These are phyloP conservation scores for Chaetops frenatus DNA, from an alignment of 2,113 vertebrate species.

Conservation along the genomic window DNA sequence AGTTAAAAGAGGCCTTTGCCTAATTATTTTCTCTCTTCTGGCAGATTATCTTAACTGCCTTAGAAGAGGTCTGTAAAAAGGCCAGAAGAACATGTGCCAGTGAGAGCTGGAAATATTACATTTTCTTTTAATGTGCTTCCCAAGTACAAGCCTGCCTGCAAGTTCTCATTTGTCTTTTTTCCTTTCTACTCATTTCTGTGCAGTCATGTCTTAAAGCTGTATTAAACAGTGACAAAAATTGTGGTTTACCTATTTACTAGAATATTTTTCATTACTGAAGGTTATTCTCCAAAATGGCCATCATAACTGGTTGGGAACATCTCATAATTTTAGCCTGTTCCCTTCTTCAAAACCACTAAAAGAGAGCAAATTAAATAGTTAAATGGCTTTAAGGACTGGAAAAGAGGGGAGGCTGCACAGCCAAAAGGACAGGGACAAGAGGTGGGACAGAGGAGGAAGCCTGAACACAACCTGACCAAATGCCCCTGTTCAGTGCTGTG, in stretches of 20 bases:
- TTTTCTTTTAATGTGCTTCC: slow-evolving; percentile 36
- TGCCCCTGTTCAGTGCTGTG: neutral
- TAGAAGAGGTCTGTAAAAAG: slow-evolving; percentile 27
- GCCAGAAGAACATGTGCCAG: neutral
- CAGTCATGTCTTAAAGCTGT: neutral
- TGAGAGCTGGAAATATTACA: neutral
- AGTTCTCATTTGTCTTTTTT: neutral
- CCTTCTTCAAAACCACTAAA: neutral
- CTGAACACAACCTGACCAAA: neutral
- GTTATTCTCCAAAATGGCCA: neutral
- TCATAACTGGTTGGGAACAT: neutral
- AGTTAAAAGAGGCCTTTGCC: slow-evolving; percentile 6
- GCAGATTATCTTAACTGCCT: slow-evolving; percentile 28
- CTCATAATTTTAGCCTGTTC: neutral
- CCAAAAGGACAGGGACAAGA: neutral
- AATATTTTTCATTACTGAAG: neutral
- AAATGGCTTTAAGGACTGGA: neutral
- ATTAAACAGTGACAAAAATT: neutral
- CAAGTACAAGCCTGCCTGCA: neutral
- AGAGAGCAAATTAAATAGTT: neutral
- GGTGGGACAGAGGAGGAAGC: neutral
- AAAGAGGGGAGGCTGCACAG: neutral
- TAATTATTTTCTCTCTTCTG: slow-evolving; percentile 44
- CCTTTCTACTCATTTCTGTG: neutral
- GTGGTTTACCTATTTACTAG: neutral